These are phyloP conservation scores for Microcebus griseorufus DNA, from an alignment of 2,113 vertebrate species.

Conservation along the genomic window DNA sequence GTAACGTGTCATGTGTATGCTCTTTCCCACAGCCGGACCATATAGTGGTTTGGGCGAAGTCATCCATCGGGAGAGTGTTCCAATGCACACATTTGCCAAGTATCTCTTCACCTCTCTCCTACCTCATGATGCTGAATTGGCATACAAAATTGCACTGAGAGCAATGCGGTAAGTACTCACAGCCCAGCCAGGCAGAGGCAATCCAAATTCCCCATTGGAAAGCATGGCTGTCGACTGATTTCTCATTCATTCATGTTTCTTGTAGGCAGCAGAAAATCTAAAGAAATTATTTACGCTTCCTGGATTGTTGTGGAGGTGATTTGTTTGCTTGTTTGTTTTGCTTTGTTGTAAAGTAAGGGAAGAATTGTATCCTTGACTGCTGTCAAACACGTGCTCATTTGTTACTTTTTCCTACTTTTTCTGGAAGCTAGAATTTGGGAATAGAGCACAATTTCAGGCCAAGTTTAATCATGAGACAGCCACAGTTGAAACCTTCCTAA, in stretches of 20 bases:
- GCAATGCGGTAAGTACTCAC: constrained; percentile 94
- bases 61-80: constrained; percentile 97
- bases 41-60: constrained; percentile 97
- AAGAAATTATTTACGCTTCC: neutral
- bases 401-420: constrained; percentile 29
- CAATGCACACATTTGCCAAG: constrained; percentile 99
- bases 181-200: neutral
- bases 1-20: constrained; percentile 58
- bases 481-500: constrained; percentile 84
- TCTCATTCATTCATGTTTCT: constrained; percentile 28
- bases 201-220: neutral
- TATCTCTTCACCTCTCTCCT: constrained; percentile 98
- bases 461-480: constrained; percentile 84
- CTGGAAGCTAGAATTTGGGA: constrained; percentile 49
- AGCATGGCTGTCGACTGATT: neutral
- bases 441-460: constrained; percentile 67
- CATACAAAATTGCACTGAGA: constrained; percentile 98
- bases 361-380: neutral
- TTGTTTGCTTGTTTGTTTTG: neutral
- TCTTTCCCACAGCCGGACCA: constrained; percentile 90
- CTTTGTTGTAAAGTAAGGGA: constrained; percentile 7
- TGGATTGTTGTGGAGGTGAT: neutral
- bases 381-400: neutral
- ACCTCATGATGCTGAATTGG: constrained; percentile 98
- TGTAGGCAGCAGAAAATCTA: constrained; percentile 32